Base-by-base conservation (phyloP, 2,888 invertebrate genomes). In the Clitarchus hookeri region DNA sequence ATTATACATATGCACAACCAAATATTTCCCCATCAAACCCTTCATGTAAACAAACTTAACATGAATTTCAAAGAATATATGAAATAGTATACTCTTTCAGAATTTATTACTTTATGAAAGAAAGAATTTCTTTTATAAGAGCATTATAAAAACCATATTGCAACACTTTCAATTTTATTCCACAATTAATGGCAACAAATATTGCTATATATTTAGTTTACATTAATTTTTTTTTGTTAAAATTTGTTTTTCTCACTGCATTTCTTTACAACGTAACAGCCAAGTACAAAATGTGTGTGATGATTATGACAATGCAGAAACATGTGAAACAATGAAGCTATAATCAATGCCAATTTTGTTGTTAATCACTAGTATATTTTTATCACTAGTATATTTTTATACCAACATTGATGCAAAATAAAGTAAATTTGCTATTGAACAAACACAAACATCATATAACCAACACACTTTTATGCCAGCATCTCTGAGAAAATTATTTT, bases 321-420 rank as follows among this genome's bases (percentile, higher is more conserved):
- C 65, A n/a, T 8, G 16, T 65, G 16, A 48, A 48, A 48, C 48
- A 48, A 48, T 48, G 65, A 6, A 65, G 65, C 65, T 65, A 65
- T 65, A 65, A 65, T 65, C 65, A 65, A 65, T 65, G 65, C 65
- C 65, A 65, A 23, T 65, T 65, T 65, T 65, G 65, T 65, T 65
- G 65, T 65, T 65, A 65, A 65, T 65, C 65, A 65, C 65, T 65
- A 65, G n/a, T 19, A 65, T 65, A 65, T 16, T 19, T 65, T 65
- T 65, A 12, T 65, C 19, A 16, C n/a, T n/a, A n/a, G 6, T 23
- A 65, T 65, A 48, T 13, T 8, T 48, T 48, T 48, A 36, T 48
- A 48, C 48, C 19, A 23, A n/a, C 65, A 65, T 65, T n/a, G n/a
- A 65, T 65, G 65, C 16, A 65, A n/a, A n/a, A 65, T 65, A 65